These are phyloP conservation scores for Oceanodroma tethys DNA, from an alignment of 2,113 vertebrate species.

Conservation along the genomic window DNA sequence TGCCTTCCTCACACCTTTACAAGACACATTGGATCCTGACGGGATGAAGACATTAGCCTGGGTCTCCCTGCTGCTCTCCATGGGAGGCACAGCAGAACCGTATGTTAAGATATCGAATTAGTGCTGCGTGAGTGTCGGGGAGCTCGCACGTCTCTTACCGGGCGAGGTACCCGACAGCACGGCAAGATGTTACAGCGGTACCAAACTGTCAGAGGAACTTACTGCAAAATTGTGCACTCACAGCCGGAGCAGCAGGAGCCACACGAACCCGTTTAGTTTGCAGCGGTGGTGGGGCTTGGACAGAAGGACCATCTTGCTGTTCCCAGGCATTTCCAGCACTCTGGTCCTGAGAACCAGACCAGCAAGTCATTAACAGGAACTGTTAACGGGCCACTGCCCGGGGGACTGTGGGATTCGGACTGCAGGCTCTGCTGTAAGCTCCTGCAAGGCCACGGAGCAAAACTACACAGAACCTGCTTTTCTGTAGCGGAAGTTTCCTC, in stretches of 20 bases:
- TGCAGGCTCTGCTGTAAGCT: neutral
- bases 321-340: neutral
- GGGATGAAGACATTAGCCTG: neutral
- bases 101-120: neutral
- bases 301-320: neutral
- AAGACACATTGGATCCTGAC: neutral
- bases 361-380: rapidly evolving
- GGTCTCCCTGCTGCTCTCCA: neutral
- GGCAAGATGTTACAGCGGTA: neutral
- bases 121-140: neutral
- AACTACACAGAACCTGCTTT: neutral
- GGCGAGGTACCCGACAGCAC: neutral
- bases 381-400: too few species aligned
- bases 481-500: neutral
- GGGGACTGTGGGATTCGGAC: rapidly evolving
- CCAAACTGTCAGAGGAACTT: neutral
- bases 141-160: neutral
- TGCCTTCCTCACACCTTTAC: neutral
- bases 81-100: neutral
- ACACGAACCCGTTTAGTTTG: rapidly evolving
- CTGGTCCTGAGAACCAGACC: neutral
- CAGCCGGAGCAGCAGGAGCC: neutral
- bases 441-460: rapidly evolving
- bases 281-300: rapidly evolving
- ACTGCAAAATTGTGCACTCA: rapidly evolving